A percentile compares a stretch with the other conserved stretches of the same genome.
Evolutionary conservation across 2,113 vertebrate species (phyloP).

Genomic region (Phalacrocorax aristotelis): DNA sequence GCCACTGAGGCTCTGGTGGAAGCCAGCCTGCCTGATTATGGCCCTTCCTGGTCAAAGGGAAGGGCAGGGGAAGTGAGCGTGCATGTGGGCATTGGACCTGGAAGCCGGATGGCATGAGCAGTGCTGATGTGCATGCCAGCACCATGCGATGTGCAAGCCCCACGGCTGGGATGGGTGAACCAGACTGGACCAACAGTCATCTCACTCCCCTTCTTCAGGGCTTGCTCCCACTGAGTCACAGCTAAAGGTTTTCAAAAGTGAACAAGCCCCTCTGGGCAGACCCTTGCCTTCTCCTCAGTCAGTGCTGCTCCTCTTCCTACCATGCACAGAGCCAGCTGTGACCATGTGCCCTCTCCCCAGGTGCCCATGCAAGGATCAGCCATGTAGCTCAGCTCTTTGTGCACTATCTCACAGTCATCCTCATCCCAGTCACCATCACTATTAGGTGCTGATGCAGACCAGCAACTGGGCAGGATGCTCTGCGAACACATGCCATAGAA

Average conservation of each 20-base stretch:
- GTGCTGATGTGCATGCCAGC: background rate
- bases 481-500: background rate
- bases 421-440: background rate
- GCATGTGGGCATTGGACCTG: background rate
- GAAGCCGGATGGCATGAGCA: background rate
- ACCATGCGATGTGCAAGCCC: background rate
- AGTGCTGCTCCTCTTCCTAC: background rate
- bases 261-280: background rate
- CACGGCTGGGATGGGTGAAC: background rate
- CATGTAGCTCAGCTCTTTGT: background rate
- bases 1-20: background rate
- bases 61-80: background rate
- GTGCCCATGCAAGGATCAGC: background rate
- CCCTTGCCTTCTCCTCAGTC: background rate
- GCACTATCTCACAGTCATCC: background rate
- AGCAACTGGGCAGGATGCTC: background rate
- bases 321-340: background rate
- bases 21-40: background rate
- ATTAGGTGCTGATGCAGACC: background rate
- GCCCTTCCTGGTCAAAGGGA: background rate
- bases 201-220: background rate
- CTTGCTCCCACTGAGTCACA: background rate
- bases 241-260: background rate
- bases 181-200: background rate
- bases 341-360: background rate